These are phyloP conservation scores for Eilema griseolum DNA, from an alignment of 2,888 invertebrate genomes.

Conservation along the genomic window DNA sequence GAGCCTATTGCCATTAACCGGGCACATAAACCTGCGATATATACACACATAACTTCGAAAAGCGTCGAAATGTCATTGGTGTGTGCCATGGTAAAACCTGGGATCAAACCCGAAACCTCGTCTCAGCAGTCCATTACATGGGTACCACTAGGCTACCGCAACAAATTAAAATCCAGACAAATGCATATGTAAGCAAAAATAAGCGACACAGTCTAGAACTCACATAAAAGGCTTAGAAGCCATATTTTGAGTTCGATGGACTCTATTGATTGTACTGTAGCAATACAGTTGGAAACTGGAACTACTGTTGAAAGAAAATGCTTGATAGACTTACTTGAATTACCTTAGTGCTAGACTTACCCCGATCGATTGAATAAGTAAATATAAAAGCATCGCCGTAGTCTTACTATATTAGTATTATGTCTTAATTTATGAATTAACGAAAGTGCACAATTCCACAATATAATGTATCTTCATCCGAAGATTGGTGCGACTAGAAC, in stretches of 20 bases:
- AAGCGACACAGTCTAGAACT: constrained; percentile 52
- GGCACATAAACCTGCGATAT: too few relatives aligned
- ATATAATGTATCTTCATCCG: neutral
- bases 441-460: neutral
- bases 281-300: constrained; percentile 20
- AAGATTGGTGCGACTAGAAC: neutral
- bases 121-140: too few relatives aligned
- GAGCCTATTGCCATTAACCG: too few relatives aligned
- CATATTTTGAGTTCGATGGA: constrained; percentile 62
- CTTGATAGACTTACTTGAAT: neutral
- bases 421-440: too few relatives aligned
- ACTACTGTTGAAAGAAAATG: neutral
- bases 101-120: too few relatives aligned
- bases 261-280: constrained; percentile 56
- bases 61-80: too few relatives aligned
- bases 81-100: too few relatives aligned
- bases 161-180: neutral
- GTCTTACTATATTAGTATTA: too few relatives aligned
- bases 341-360: neutral
- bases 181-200: neutral
- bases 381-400: too few relatives aligned
- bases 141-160: too few relatives aligned
- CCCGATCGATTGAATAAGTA: neutral
- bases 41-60: too few relatives aligned
- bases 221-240: constrained; percentile 61